These are phyloP conservation scores for Tragelaphus imberbis DNA, from an alignment of 2,113 vertebrate species.

Conservation along the genomic window DNA sequence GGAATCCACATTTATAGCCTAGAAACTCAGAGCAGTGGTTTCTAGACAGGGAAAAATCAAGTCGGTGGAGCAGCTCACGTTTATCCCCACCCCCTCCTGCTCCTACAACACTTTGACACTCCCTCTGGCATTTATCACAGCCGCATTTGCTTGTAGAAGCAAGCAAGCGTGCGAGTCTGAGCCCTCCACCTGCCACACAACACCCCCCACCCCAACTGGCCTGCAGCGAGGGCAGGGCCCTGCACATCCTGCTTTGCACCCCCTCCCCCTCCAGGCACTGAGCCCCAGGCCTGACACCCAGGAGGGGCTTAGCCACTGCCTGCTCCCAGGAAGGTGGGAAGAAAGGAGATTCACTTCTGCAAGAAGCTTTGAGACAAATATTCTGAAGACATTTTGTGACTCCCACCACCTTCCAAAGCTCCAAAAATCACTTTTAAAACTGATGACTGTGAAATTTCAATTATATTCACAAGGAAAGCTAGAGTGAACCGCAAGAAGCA, in stretches of 20 bases:
- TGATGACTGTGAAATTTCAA: conserved; percentile 67
- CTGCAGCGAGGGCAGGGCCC: background rate
- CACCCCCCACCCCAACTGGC: accelerated
- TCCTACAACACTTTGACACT: background rate
- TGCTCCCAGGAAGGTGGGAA: background rate
- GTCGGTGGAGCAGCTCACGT: accelerated
- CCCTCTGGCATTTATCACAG: background rate
- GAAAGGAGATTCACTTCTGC: background rate
- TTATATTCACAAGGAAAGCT: conserved; percentile 13
- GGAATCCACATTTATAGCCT: background rate
- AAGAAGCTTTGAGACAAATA: background rate
- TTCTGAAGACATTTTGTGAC: conserved; percentile 27
- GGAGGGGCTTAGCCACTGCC: background rate
- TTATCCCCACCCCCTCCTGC: background rate
- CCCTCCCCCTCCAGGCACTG: background rate
- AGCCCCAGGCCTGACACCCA: background rate
- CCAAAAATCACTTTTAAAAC: conserved; percentile 65
- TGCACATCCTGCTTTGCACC: background rate
- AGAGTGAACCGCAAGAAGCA: background rate
- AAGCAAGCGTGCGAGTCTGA: background rate
- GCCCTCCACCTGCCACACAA: background rate
- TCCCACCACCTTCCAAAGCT: conserved; percentile 33
- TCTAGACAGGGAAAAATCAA: background rate
- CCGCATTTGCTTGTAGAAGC: background rate
- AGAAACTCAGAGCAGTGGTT: background rate